Percentiles rank a stretch among this genome's conserved stretches.
Evolutionary conservation across 2,888 invertebrate genomes (phyloP).

Genomic region (Clitarchus hookeri): DNA sequence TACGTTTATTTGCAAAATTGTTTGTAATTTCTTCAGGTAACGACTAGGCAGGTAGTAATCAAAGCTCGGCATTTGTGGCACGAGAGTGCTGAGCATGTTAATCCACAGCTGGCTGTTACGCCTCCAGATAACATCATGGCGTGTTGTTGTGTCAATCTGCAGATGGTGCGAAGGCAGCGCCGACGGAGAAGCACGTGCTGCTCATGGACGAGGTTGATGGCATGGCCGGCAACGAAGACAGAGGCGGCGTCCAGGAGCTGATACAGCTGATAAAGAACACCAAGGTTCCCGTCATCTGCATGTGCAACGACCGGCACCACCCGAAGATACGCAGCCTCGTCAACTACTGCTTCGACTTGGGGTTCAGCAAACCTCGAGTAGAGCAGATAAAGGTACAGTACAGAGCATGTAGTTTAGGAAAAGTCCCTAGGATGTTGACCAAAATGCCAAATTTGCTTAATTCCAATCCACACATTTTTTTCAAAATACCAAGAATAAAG

Average conservation of each 20-base stretch:
- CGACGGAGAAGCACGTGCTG: constrained; percentile 81
- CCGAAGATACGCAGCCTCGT: constrained; percentile 90
- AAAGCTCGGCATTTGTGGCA: too few relatives aligned
- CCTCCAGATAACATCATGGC: too few relatives aligned
- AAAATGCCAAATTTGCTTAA: too few relatives aligned
- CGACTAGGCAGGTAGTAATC: too few relatives aligned
- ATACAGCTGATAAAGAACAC: constrained; percentile 88
- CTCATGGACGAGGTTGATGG: constrained; percentile 99
- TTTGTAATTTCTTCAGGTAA: too few relatives aligned
- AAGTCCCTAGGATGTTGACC: too few relatives aligned
- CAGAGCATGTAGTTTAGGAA: too few relatives aligned
- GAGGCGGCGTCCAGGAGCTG: constrained; percentile 95
- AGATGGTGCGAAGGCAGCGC: constrained; percentile 51
- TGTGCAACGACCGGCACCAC: constrained; percentile 96
- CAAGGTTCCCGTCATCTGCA: constrained; percentile 90
- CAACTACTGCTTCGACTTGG: constrained; percentile 92
- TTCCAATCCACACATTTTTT: too few relatives aligned
- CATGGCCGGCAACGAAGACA: constrained; percentile 98
- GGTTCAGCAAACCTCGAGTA: constrained; percentile 80
- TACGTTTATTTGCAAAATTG: too few relatives aligned
- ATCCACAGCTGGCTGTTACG: too few relatives aligned
- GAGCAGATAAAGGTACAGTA: constrained; percentile 83
- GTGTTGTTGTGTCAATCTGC: constrained; percentile 21
- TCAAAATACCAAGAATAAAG: too few relatives aligned
- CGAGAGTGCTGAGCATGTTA: too few relatives aligned